Conservation (phyloP, 2,113 vertebrate genomes). For the Embiotoca jacksoni region DNA sequence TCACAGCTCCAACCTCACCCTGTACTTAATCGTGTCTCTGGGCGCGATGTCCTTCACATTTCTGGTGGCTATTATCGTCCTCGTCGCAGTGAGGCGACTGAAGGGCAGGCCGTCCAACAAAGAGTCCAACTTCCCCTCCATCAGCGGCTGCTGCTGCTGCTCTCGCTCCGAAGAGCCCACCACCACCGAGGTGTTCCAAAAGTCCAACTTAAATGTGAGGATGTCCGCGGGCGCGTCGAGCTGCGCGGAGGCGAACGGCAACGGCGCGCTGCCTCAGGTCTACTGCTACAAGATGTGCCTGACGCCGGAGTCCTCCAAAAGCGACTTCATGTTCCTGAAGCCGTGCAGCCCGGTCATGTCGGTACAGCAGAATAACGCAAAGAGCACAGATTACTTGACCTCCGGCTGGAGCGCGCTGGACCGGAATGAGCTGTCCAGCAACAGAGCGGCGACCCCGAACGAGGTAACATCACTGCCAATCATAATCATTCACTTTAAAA, state of each 20-base stretch:
- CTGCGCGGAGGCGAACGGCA: conserved; percentile 72
- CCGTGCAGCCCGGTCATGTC: conserved; percentile 83
- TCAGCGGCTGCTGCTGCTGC: conserved; percentile 73
- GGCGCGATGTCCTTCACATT: conserved; percentile 89
- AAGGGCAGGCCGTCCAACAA: conserved; percentile 75
- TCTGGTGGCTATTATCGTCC: conserved; percentile 89
- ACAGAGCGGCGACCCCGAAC: conserved; percentile 79
- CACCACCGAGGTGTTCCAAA: conserved; percentile 81
- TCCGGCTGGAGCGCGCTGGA: conserved; percentile 79
- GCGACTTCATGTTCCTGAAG: conserved; percentile 93
- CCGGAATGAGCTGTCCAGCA: conserved; percentile 60
- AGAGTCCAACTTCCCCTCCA: conserved; percentile 71
- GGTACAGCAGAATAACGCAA: conserved; percentile 83
- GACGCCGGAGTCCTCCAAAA: conserved; percentile 88
- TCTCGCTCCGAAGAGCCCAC: conserved; percentile 62
- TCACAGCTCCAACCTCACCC: conserved; percentile 82
- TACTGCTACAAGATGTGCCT: conserved; percentile 92
- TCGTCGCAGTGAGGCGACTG: conserved; percentile 84
- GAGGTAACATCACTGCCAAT: conserved; percentile 70
- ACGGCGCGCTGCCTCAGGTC: conserved; percentile 77
- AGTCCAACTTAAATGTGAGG: conserved; percentile 83
- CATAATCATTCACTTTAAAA: not conserved
- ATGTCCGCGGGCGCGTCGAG: conserved; percentile 69
- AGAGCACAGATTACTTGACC: conserved; percentile 78
- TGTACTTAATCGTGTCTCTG: conserved; percentile 90